Conservation (phyloP, 1,140 invertebrate genomes). For the Zophobas atratus region DNA sequence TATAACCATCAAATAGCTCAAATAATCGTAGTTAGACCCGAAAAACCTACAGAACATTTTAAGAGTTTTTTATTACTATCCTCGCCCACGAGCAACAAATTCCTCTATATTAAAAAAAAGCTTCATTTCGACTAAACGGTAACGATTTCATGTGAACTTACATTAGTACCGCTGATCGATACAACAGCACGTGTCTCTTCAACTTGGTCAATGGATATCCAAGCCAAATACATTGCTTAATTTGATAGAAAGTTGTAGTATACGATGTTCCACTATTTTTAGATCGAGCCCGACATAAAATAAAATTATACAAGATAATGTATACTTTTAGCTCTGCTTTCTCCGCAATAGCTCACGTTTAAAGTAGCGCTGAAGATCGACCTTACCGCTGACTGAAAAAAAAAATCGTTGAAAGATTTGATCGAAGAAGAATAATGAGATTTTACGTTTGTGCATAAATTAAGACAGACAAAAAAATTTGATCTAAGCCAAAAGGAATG, state of each 20-base stretch:
- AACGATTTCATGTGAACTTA: too few species aligned
- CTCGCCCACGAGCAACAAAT: too few species aligned
- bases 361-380: too few species aligned
- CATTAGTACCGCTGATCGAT: too few species aligned
- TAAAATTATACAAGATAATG: background rate
- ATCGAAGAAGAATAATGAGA: background rate
- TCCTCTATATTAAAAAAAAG: too few species aligned
- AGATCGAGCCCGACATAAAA: constrained; percentile 18
- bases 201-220: background rate
- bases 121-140: too few species aligned
- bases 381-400: too few species aligned
- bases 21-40: too few species aligned
- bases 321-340: constrained; percentile 32
- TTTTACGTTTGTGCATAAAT: too few species aligned
- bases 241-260: constrained; percentile 36
- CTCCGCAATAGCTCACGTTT: background rate
- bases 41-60: too few species aligned
- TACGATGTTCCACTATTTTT: constrained; percentile 38
- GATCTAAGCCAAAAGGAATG: constrained; percentile 38
- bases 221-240: background rate
- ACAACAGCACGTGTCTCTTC: background rate
- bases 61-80: too few species aligned
- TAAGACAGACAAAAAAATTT: background rate
- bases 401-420: constrained; percentile 4
- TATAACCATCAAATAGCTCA: too few species aligned